Evolutionary conservation across 2,113 vertebrate species (phyloP).

Genomic region (Chamaea fasciata): DNA sequence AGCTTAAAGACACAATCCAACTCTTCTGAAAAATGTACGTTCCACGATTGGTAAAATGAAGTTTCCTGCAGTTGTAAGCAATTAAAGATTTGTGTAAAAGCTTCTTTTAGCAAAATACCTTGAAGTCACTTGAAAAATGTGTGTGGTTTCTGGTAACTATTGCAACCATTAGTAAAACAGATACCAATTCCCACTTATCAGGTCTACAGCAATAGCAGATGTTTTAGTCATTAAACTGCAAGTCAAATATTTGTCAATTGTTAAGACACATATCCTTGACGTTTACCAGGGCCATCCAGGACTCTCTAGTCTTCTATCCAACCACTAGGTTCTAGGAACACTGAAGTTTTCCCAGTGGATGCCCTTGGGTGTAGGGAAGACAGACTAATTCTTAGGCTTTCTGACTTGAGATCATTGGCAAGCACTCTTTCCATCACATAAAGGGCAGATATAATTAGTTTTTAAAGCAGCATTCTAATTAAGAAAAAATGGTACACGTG

Average conservation of each 20-base stretch:
- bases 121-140: background rate
- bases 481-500: background rate
- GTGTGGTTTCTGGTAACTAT: background rate
- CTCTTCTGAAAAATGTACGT: accelerated
- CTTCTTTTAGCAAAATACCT: background rate
- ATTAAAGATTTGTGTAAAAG: background rate
- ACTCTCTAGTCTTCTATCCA: background rate
- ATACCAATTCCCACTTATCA: background rate
- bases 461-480: slow-evolving; percentile 1
- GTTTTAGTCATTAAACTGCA: background rate
- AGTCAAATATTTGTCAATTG: background rate
- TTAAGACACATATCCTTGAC: background rate
- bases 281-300: background rate
- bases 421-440: background rate
- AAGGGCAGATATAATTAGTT: background rate
- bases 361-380: background rate
- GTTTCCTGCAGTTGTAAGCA: background rate
- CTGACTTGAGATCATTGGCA: background rate
- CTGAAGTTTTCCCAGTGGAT: background rate
- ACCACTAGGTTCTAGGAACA: background rate
- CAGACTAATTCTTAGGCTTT: background rate
- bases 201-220: background rate
- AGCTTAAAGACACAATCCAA: background rate
- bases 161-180: background rate
- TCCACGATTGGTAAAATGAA: background rate